Base-by-base conservation (phyloP, 2,113 vertebrate genomes). In the Anguilla japonica region DNA sequence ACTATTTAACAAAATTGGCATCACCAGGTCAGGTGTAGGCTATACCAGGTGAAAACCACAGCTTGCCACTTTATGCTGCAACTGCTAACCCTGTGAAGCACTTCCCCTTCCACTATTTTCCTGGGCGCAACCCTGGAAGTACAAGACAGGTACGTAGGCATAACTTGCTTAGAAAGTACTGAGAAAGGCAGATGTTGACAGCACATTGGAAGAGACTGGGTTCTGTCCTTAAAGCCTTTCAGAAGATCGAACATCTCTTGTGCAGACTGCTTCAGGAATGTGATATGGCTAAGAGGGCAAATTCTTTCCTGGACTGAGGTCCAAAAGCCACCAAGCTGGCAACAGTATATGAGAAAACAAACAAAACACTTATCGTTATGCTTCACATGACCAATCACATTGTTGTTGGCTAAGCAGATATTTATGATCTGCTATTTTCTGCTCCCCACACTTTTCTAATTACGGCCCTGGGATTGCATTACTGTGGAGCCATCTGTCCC, bases 401-500 rank as follows among this genome's bases (percentile, higher is more conserved):
- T 34, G 71, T 26, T 67, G 60, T 26, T 75, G 71, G 71, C 71
- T 75, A 14, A 75, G 71, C 71, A 34, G 71, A 75, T 75, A 75
- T 75, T 75, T 75, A 8, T 75, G 71, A 75, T 75, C 29, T 22
- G 60, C 60, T 75, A 75, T 75, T 75, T 75, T 75, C 71, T 75
- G 71, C 71, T 75, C 71, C 71, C n/a, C 71, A 75, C 71, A 75
- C 71, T 34, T 34, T 34, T 75, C 71, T 75, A 34, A 75, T 29
- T 75, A 75, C n/a, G 11, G 71, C 71, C 71, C 71, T 75, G 34
- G 71, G 71, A 75, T 75, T 75, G 34, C 71, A 75, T 75, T 75
- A 75, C 71, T 34, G 71, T 9, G 71, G 26, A 75, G 26, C 60
- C 60, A 5, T 26, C 71, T 75, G 26, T 34, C 71, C 26, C 71